A percentile compares a stretch with the other conserved stretches of the same genome.
Evolutionary conservation across 2,797 vertebrate species (phyloP).

Genomic region (Loris lydekkerianus): DNA sequence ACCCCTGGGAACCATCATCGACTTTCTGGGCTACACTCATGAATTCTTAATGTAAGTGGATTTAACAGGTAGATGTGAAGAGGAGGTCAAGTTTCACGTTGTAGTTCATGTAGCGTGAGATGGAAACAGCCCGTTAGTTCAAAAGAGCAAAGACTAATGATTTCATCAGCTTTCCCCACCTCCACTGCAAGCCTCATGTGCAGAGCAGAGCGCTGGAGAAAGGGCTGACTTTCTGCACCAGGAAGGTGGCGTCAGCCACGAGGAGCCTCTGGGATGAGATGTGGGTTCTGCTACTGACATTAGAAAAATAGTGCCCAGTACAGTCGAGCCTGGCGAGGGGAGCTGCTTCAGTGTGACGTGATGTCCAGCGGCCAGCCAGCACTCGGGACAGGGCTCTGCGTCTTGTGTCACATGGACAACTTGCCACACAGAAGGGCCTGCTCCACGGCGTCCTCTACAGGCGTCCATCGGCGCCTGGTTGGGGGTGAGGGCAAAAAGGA

Average conservation of each 20-base stretch:
- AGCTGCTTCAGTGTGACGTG: not conserved
- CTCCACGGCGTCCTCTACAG: not conserved
- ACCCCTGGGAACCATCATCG: no score
- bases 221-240: not conserved
- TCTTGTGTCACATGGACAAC: not conserved
- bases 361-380: not conserved
- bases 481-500: not conserved
- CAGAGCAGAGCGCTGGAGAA: not conserved
- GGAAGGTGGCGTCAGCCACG: not conserved
- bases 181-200: not conserved
- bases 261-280: not conserved
- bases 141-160: not conserved
- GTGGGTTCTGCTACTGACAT: not conserved
- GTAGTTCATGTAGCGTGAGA: not conserved
- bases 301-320: not conserved
- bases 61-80: constrained; percentile 27
- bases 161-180: not conserved
- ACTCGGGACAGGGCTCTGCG: not conserved
- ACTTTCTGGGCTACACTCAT: not conserved
- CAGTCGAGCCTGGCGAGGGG: not conserved
- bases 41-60: not conserved
- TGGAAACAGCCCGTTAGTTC: not conserved
- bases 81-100: not conserved
- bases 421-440: not conserved
- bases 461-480: not conserved